Base-by-base conservation (phyloP, 1,140 invertebrate genomes). In the Heliconius himera region DNA sequence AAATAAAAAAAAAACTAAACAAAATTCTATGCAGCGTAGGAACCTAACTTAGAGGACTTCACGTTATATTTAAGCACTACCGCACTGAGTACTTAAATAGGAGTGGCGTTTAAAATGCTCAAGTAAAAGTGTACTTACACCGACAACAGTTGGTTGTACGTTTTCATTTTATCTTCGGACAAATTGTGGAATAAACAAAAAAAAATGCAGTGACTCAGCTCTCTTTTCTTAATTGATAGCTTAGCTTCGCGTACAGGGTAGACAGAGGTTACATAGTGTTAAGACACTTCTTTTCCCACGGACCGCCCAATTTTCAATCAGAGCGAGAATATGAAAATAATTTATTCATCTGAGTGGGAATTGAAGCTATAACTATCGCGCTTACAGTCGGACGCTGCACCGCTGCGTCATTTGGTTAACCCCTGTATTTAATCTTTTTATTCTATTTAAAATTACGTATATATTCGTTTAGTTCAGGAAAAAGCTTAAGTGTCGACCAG, bases 101-200 rank as follows among this genome's bases (percentile, higher is more conserved):
- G 5, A 66, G 60, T 29, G 60, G 60, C 60, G 13, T 66, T 66
- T 66, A 66, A 66, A 66, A 66, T 16, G 60, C 60, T 66, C 60
- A 66, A 66, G 22, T 66, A 26, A 29, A 66, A 66, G 60, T 66
- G 26, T 66, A 16, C 60, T 26, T 66, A 29, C 26, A 66, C 60
- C 26, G 26, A 66, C 60, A 66, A 66, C 60, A 66, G 60, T 66
- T 66, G 60, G 60, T 66, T 66, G 22, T 66, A 29, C 60, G 22
- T 29, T 66, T 13, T 29, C 26, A 29, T 66, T 66, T 29, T n/a
- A 66, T 66, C 26, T 66, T 66, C 11, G 3, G n/a, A 66, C 3
- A 66, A 5, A 26, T 66, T 29, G 60, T 66, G 60, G 26, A 1
- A 66, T 13, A 66, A 13, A 16, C 3, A 29, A 16, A 29, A 1